A percentile compares a stretch with the other conserved stretches of the same genome.
phyloP scores from a whole-genome alignment of 2,113 vertebrate genomes.

The Neoarius graeffei region DNA sequence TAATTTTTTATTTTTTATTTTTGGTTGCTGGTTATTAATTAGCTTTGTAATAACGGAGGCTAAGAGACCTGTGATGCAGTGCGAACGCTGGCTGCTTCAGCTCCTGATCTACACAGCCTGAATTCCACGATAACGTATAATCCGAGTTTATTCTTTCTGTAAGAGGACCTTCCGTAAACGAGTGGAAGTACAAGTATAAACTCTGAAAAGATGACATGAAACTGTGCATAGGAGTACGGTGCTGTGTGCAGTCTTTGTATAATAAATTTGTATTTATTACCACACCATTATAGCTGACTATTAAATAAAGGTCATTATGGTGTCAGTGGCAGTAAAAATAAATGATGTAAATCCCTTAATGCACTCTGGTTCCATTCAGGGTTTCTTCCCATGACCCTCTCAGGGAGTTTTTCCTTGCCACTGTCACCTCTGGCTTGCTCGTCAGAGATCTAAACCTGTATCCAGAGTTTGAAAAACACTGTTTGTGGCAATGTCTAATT shows the following conservation, averaged over 20 bases:
- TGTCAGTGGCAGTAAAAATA: neutral
- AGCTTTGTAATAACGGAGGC: conserved; percentile 43
- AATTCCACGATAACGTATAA: conserved; percentile 4
- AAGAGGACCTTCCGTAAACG: neutral
- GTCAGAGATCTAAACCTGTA: neutral
- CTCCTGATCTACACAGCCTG: conserved; percentile 2
- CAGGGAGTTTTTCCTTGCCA: neutral
- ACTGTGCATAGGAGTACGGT: neutral
- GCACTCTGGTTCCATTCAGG: neutral
- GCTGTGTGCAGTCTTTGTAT: neutral
- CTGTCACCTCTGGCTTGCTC: neutral
- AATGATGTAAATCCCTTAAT: neutral
- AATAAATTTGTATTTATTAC: conserved; percentile 9
- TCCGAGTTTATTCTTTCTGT: neutral
- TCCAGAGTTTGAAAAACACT: neutral
- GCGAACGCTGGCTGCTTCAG: neutral
- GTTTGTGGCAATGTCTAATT: neutral
- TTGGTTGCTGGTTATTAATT: conserved; percentile 56
- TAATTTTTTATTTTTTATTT: conserved; percentile 23
- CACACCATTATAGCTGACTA: neutral
- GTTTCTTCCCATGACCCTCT: neutral
- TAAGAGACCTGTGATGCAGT: neutral
- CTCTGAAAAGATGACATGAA: neutral
- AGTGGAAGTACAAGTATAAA: no score
- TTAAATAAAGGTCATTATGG: neutral